A percentile compares a stretch with the other conserved stretches of the same genome.
phyloP scores from a whole-genome alignment of 2,113 vertebrate genomes.

The Saimiri boliviensis region DNA sequence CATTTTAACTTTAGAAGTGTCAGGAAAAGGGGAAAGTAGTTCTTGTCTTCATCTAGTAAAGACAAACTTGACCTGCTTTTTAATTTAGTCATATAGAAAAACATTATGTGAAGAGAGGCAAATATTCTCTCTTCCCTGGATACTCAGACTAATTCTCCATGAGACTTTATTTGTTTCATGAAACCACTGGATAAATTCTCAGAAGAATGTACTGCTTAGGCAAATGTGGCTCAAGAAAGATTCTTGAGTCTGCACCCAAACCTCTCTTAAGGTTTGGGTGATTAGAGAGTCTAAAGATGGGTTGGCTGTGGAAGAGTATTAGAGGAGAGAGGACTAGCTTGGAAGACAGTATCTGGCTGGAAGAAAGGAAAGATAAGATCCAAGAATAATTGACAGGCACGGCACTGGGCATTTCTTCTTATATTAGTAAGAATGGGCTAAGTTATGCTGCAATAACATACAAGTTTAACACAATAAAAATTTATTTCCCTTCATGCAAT shows the following conservation, averaged over 20 bases:
- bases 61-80: neutral
- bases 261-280: neutral
- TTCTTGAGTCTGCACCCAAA: neutral
- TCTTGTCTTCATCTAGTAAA: neutral
- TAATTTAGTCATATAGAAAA: neutral
- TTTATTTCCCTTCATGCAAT: neutral
- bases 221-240: neutral
- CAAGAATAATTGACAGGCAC: neutral
- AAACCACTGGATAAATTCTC: neutral
- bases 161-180: neutral
- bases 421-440: neutral
- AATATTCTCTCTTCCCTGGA: neutral
- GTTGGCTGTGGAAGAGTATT: neutral
- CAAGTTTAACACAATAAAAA: neutral
- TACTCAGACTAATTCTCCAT: neutral
- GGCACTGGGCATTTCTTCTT: neutral
- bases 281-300: neutral
- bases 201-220: neutral
- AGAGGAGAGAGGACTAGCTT: neutral
- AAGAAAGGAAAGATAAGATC: neutral
- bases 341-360: neutral
- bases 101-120: neutral
- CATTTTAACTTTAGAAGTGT: neutral
- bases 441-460: neutral
- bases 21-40: neutral